These are phyloP conservation scores for Siniperca chuatsi DNA, from an alignment of 2,113 vertebrate species.

Conservation along the genomic window DNA sequence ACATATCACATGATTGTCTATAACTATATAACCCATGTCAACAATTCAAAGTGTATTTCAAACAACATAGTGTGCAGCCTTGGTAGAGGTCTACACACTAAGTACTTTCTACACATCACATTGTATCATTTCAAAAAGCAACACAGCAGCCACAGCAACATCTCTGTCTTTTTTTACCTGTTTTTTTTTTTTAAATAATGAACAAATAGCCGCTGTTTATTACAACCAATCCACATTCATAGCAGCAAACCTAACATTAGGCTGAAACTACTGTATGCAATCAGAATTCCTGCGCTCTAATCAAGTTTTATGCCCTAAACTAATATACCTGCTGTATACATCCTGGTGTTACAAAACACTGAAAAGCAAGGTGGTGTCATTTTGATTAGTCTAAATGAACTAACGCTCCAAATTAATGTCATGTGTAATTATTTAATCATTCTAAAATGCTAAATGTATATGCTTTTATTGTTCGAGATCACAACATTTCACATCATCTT, in stretches of 20 bases:
- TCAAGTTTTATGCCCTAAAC: not conserved
- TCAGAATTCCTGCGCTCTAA: not conserved
- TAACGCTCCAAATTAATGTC: not conserved
- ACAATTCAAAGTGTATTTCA: not conserved
- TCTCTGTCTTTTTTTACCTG: not conserved
- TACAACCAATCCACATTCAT: not conserved
- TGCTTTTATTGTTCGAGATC: conserved; percentile 1
- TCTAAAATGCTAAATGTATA: not conserved
- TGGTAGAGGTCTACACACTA: no score
- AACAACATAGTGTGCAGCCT: not conserved
- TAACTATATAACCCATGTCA: not conserved
- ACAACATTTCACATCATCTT: not conserved
- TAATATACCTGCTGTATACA: not conserved
- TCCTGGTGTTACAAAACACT: no score
- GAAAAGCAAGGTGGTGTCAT: not conserved
- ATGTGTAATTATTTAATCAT: conserved; percentile 7
- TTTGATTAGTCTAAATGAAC: not conserved
- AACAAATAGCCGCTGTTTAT: no score
- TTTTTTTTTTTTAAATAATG: no score
- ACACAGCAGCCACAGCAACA: not conserved
- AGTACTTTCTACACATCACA: not conserved
- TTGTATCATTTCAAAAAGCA: not conserved
- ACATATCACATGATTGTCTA: no score
- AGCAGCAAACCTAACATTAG: not conserved
- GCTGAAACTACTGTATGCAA: not conserved